These are phyloP conservation scores for Leptopilina drosophilae DNA, from an alignment of 2,888 invertebrate genomes.

Conservation along the genomic window DNA sequence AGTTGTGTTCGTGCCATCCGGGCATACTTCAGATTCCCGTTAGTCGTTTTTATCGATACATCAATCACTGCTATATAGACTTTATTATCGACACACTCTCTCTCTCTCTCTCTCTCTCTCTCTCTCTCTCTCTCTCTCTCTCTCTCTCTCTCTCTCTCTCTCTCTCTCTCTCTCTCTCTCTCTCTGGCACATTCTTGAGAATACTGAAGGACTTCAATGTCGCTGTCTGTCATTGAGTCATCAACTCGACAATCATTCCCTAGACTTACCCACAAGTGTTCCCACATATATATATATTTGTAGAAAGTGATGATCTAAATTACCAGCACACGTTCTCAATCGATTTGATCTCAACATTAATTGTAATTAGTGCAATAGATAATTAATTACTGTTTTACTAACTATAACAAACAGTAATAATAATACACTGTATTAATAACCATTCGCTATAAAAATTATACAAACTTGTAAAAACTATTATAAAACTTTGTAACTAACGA, in stretches of 20 bases:
- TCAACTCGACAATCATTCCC: neutral
- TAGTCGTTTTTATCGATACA: conserved; percentile 56
- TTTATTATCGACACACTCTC: neutral
- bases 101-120: no score
- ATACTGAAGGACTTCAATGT: conserved; percentile 1
- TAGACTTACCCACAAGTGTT: conserved; percentile 4
- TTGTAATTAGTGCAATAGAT: neutral
- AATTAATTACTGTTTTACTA: no score
- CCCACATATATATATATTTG: no score
- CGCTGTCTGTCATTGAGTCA: conserved; percentile 7
- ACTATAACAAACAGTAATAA: no score
- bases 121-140: no score
- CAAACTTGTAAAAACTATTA: no score
- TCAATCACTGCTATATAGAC: conserved; percentile 49
- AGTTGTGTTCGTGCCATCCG: conserved; percentile 61
- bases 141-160: no score
- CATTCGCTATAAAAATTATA: no score
- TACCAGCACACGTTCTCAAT: conserved; percentile 13
- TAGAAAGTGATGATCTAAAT: neutral
- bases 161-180: no score
- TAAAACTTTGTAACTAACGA: no score
- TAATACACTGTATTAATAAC: no score
- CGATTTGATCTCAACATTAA: neutral
- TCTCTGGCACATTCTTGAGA: neutral
- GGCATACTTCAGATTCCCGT: conserved; percentile 64